Percentiles rank a stretch among this genome's conserved stretches.
phyloP scores from a whole-genome alignment of 2,797 vertebrate genomes.

The Capromys pilorides region DNA sequence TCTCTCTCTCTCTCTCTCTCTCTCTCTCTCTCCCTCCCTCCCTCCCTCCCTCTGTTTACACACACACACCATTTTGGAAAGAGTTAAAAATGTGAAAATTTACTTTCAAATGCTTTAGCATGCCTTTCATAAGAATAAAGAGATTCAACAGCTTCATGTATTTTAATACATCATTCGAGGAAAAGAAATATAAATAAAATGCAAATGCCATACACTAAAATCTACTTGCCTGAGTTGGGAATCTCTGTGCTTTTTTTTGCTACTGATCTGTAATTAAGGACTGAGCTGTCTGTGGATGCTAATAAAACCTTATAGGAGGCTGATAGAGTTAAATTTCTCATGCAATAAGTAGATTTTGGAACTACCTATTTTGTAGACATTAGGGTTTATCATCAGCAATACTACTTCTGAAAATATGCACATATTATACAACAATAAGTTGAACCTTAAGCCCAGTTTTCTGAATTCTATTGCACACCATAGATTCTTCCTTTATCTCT shows the following conservation, averaged over 20 bases:
- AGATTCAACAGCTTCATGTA: not conserved
- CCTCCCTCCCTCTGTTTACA: not conserved
- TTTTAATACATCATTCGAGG: not conserved
- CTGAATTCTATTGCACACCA: not conserved
- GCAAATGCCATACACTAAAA: not conserved
- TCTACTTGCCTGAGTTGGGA: not conserved
- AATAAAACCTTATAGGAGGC: not conserved
- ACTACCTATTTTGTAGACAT: not conserved
- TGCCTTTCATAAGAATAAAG: constrained; percentile 11
- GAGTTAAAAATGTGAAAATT: not conserved
- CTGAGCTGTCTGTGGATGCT: not conserved
- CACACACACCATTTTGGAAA: not conserved
- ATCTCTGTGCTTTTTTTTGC: not conserved
- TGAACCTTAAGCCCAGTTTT: not conserved
- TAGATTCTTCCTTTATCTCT: not conserved
- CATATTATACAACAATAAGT: not conserved
- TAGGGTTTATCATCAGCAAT: not conserved
- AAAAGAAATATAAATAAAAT: not conserved
- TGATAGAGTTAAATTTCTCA: not conserved
- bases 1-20: no score
- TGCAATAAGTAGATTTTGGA: not conserved
- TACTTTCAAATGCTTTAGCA: not conserved
- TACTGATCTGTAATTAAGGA: not conserved
- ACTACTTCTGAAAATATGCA: not conserved
- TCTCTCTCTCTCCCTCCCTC: not conserved